Evolutionary conservation across 92 coral and sea anemone species (phyloP), one percentile per base, ranked within the genome.

Genomic region (Phenganax stokvisi): DNA sequence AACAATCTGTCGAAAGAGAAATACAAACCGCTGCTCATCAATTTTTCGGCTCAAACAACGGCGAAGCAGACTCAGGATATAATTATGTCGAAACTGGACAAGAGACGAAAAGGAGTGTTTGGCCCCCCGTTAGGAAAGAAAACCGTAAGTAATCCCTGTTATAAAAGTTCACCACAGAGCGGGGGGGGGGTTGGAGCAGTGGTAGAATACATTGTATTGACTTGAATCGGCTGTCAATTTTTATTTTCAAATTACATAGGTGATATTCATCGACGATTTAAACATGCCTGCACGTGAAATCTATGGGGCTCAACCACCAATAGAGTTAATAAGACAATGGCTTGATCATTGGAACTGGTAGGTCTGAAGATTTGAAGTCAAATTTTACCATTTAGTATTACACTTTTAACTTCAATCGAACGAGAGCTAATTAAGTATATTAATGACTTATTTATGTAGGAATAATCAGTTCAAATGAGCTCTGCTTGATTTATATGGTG

Each of bases 341-440:
- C 84, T 94, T 88, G 98, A 94, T 83, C 98, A 94, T 73, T 94
- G 98, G 98, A 90, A 92, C 73, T 94, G 98, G 98, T 94, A 84
- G 0, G 77, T 73, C 17, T 13, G 12, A 8, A 30, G 12, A 10
- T 71, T 25, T 13, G 29, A 52, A 13, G 53, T 71, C 54, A 52
- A 59, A 25, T 13, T 13, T 25, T 59, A 13, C 3, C 65, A 59
- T 25, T 1, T 25, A 59, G 65, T 59, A 59, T 13, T 13, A 13
- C 7, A 13, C 27, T 6, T 25, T 13, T 59, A 59, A 59, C 47
- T 37, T 5, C 3, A 37, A 37, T 37, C 47, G 47, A 37, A 37
- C 47, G 2, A 5, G 47, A 37, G 47, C 47, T 37, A 2, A 37
- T 37, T 37, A 37, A 37, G 47, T 37, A 37, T 37, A 5, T 37